Base-by-base conservation (phyloP, 30 jellyfish, hydroid and myxozoan genomes). In the Aurelia aurita region DNA sequence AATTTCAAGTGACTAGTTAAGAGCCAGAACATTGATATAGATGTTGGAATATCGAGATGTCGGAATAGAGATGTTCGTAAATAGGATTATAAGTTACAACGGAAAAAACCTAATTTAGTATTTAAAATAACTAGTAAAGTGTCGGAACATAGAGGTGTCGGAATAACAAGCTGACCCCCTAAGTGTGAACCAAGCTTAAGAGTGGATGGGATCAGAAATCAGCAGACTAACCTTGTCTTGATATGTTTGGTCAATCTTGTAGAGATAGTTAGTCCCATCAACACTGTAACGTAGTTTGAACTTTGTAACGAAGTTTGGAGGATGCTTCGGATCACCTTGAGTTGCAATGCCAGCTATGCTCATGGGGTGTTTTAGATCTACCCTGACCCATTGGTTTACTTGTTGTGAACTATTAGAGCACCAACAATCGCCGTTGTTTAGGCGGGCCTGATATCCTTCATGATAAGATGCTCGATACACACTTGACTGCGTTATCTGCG, bases 261-360 rank as follows among this genome's bases (percentile, higher is more conserved):
- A 65, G 6, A 25, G 20, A 22, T 15, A 80, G 31, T 46, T 16
- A 2, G 19, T 72, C 16, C 80, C 87, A 83, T 83, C 81, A 70
- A 39, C 69, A 70, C 87, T 83, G 82, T 69, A 83, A 19, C 84
- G 26, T 14, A 83, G 81, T 23, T 69, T 70, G 87, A 83, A 83
- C 59, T 83, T 70, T 29, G 45, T 83, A 1, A 83, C 60, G 49
- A 44, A 83, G 31, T 83, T 83, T 69, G 80, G 82, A 7, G 76
- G 23, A 22, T 35, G 32, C 16, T 34, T 18, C 10, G 93, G 81
- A 44, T 83, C 93, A 44, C 96, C 96, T 34, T 87, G 90, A 12
- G 77, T 87, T 31, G 86, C 61, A 67, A 87, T 77, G 39, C 96
- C 96, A 20, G 90, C 55, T 10, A 87, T 67, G 39, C 87, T 76